phyloP scores from a whole-genome alignment of 2,888 invertebrate species.

The Meganola albula region DNA sequence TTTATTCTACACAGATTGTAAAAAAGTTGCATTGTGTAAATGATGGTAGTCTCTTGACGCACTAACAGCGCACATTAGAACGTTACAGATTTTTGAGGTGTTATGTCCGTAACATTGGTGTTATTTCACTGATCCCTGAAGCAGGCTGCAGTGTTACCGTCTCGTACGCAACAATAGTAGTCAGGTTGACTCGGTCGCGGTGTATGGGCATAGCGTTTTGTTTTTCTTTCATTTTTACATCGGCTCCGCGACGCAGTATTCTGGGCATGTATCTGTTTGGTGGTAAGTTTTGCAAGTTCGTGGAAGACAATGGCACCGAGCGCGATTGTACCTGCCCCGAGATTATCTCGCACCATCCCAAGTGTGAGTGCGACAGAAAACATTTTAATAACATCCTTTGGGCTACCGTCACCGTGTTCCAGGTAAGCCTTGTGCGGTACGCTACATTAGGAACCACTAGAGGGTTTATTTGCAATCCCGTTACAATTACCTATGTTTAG shows the following conservation, averaged over 20 bases:
- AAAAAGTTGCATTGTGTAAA: no score
- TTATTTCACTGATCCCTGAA: constrained; percentile 32
- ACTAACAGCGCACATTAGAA: constrained; percentile 29
- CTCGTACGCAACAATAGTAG: constrained; percentile 49
- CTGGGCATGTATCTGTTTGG: constrained; percentile 99
- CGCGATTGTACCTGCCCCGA: constrained; percentile 96
- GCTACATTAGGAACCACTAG: constrained; percentile 56
- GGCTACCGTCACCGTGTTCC: constrained; percentile 98
- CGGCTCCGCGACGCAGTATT: constrained; percentile 85
- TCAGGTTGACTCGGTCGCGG: constrained; percentile 63
- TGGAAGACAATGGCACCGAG: constrained; percentile 88
- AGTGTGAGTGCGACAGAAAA: constrained; percentile 97
- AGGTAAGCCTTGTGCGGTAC: constrained; percentile 83
- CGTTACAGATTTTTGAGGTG: constrained; percentile 16
- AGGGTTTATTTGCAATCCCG: constrained; percentile 72
- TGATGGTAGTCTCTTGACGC: constrained; percentile 16
- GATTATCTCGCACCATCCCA: constrained; percentile 91
- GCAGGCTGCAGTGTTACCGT: constrained; percentile 65
- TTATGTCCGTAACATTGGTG: constrained; percentile 41
- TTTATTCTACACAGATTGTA: no score
- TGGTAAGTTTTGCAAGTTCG: constrained; percentile 99
- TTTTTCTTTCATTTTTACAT: constrained; percentile 76
- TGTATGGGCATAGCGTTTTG: constrained; percentile 74
- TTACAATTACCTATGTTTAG: constrained; percentile 58
- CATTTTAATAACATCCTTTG: constrained; percentile 99